phyloP scores from a whole-genome alignment of 2,113 vertebrate species.

The Otolemur garnettii region DNA sequence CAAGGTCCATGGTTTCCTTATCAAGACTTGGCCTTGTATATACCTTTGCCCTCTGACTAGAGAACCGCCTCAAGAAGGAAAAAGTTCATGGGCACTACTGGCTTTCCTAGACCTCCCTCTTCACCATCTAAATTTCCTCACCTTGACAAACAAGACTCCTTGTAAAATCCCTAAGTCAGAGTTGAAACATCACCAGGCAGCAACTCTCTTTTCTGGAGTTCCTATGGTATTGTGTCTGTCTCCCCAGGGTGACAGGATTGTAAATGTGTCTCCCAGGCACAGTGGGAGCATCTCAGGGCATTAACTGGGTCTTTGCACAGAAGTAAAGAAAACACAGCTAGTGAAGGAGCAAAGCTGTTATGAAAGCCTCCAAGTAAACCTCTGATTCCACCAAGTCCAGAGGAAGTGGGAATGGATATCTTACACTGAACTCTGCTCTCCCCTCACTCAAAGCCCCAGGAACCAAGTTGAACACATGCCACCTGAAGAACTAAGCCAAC shows the following conservation, averaged over 20 bases:
- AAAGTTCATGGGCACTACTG: neutral
- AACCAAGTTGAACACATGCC: rapidly evolving
- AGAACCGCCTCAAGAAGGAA: neutral
- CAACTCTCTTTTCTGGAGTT: neutral
- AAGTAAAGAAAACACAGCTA: neutral
- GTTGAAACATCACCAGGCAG: too few species aligned
- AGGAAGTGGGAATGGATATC: neutral
- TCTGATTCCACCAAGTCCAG: neutral
- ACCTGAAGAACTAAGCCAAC: rapidly evolving
- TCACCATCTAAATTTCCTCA: neutral
- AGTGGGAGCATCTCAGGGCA: neutral
- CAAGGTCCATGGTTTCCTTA: neutral
- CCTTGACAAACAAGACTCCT: neutral
- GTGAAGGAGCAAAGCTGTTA: neutral
- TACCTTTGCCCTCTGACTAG: neutral
- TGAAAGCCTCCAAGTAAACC: rapidly evolving
- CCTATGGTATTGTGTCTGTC: too few species aligned
- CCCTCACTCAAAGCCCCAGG: neutral
- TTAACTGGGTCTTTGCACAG: neutral
- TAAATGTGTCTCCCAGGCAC: neutral
- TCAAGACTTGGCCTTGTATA: neutral
- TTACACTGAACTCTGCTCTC: neutral
- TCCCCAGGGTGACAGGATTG: neutral
- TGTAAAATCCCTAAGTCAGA: neutral
- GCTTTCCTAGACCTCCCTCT: neutral